phyloP scores from a whole-genome alignment of 2,113 vertebrate species.

The Vanacampus margaritifer region DNA sequence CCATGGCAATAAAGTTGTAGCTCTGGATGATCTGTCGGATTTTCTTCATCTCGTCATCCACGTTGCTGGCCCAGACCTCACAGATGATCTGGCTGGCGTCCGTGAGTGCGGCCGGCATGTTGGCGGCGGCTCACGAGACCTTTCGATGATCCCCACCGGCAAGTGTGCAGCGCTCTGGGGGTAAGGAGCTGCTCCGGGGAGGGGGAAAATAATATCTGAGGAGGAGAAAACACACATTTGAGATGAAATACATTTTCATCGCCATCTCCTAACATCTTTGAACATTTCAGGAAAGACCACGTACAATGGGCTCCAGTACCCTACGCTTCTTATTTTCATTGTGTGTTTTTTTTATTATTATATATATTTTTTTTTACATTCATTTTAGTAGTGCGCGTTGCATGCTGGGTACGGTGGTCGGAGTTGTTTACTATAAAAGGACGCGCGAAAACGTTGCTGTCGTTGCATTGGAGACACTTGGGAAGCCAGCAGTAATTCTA shows the following conservation, averaged over 20 bases:
- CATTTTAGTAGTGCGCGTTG: neutral
- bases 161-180: slow-evolving; percentile 27
- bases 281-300: neutral
- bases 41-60: slow-evolving; percentile 97
- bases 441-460: neutral
- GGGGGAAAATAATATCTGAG: slow-evolving; percentile 19
- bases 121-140: slow-evolving; percentile 59
- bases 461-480: no score
- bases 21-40: slow-evolving; percentile 94
- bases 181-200: slow-evolving; percentile 1
- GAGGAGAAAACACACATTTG: neutral
- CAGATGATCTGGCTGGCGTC: slow-evolving; percentile 98
- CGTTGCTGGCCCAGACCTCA: slow-evolving; percentile 97
- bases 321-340: neutral
- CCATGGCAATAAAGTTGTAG: slow-evolving; percentile 98
- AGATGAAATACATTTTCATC: neutral
- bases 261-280: neutral
- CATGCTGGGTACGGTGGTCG: neutral
- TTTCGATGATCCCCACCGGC: slow-evolving; percentile 30
- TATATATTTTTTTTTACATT: neutral
- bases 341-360: neutral
- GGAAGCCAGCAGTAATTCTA: neutral
- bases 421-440: neutral
- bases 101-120: slow-evolving; percentile 94
- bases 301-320: neutral